A percentile compares a stretch with the other conserved stretches of the same genome.
Evolutionary conservation across 2,888 invertebrate species (phyloP).

Genomic region (Ypsolopha sequella): DNA sequence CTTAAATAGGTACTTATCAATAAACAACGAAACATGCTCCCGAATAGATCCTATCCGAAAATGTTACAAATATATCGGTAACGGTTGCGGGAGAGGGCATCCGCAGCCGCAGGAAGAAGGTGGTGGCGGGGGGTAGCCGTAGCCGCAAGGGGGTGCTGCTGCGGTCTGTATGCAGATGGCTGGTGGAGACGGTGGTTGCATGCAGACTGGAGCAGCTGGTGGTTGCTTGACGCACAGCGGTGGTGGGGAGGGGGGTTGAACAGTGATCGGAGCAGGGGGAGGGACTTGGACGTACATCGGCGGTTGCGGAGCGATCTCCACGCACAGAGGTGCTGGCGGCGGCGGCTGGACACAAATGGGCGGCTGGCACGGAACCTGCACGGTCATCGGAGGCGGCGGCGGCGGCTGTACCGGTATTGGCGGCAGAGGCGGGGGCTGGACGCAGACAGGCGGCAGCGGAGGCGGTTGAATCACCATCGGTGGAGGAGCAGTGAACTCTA

Average conservation of each 20-base stretch:
- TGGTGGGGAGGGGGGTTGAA: slow-evolving; percentile 46
- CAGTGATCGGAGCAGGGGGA: slow-evolving; percentile 13
- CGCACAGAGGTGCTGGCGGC: slow-evolving; percentile 13
- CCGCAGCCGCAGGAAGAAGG: slow-evolving; percentile 42
- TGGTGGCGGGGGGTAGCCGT: slow-evolving; percentile 29
- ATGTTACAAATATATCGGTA: background rate
- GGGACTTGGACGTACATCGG: slow-evolving; percentile 22
- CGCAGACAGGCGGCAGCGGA: slow-evolving; percentile 39
- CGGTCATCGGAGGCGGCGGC: slow-evolving; percentile 40
- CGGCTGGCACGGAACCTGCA: slow-evolving; percentile 43
- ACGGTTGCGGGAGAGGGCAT: slow-evolving; percentile 19
- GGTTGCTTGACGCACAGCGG: slow-evolving; percentile 49
- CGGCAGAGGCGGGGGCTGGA: slow-evolving; percentile 49
- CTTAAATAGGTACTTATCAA: too few relatives aligned
- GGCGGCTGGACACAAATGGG: slow-evolving; percentile 46
- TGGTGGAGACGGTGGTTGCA: slow-evolving; percentile 44
- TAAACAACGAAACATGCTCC: too few relatives aligned
- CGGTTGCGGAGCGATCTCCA: slow-evolving; percentile 17
- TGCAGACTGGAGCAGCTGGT: slow-evolving; percentile 34
- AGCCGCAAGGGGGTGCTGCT: slow-evolving; percentile 28
- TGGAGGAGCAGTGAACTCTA: slow-evolving; percentile 27
- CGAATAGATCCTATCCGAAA: too few relatives aligned
- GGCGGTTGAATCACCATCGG: slow-evolving; percentile 53
- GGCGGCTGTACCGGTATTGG: slow-evolving; percentile 53
- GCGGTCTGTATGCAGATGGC: slow-evolving; percentile 49